These are phyloP conservation scores for Iselma pallidipennis DNA, from an alignment of 2,888 invertebrate genomes.

Conservation along the genomic window DNA sequence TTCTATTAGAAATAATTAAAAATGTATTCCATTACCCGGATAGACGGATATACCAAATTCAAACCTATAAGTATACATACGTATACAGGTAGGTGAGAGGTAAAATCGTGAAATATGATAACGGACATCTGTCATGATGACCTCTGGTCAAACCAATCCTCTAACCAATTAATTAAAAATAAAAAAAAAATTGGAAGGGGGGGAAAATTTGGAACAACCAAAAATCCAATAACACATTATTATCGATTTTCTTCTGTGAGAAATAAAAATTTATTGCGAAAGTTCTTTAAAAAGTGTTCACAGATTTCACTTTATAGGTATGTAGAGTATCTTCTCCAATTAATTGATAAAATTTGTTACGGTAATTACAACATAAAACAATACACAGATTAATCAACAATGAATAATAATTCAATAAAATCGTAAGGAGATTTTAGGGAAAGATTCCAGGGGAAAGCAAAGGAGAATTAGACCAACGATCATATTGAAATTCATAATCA, in stretches of 20 bases:
- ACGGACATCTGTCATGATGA: not conserved
- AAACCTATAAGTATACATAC: not conserved
- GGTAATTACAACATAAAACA: not conserved
- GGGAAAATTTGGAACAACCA: not conserved
- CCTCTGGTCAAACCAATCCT: not conserved
- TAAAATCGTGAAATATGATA: not conserved
- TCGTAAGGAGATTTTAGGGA: not conserved
- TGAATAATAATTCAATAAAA: not conserved
- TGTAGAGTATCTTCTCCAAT: no score
- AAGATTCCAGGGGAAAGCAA: no score
- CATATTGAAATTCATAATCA: no score
- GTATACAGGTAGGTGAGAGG: not conserved
- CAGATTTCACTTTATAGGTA: not conserved
- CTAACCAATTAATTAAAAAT: not conserved
- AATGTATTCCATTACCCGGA: not conserved
- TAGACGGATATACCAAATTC: not conserved
- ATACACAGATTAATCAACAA: not conserved
- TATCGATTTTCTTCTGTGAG: no score
- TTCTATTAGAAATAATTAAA: not conserved
- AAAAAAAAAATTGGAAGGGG: not conserved
- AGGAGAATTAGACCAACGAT: no score
- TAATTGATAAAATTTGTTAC: no score
- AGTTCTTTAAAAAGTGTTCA: not conserved
- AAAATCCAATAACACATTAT: no score
- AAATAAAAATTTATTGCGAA: no score